Conservation (phyloP, 2,113 vertebrate genomes). For the Zosterops borbonicus region DNA sequence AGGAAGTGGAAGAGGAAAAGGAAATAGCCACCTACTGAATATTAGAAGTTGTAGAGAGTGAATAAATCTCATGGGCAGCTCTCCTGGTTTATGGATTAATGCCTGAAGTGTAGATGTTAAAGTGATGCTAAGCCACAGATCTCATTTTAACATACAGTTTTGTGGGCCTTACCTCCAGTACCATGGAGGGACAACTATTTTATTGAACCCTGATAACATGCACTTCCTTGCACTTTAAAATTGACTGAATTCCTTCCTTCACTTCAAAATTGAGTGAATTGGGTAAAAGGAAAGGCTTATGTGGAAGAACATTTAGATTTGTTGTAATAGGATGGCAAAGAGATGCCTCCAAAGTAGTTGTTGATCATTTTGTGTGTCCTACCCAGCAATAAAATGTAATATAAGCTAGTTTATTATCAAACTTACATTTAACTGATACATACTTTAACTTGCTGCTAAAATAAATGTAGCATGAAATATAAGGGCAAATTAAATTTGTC, state of each 20-base stretch:
- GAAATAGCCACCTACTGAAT: background rate
- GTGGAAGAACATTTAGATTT: background rate
- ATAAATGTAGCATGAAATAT: conserved; percentile 15
- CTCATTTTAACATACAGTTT: background rate
- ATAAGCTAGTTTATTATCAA: background rate
- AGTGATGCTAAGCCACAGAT: background rate
- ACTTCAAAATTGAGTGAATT: background rate
- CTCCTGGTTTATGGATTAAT: background rate
- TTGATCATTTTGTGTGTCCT: background rate
- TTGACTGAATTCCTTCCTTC: background rate
- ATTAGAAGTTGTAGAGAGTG: background rate
- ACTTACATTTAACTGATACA: background rate
- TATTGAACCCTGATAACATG: background rate
- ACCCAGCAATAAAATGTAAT: background rate
- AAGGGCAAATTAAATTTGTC: conserved; percentile 5
- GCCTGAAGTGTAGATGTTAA: background rate
- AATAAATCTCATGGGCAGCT: background rate
- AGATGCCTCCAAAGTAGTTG: background rate
- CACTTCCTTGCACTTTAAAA: background rate
- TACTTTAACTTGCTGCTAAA: conserved; percentile 32
- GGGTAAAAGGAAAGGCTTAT: background rate
- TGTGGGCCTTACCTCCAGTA: background rate
- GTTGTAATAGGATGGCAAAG: background rate
- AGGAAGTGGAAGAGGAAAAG: background rate
- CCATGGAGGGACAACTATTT: background rate